Evolutionary conservation across 1,140 invertebrate species (phyloP), one percentile per base, ranked within the genome.

Genomic region (Musca domestica): DNA sequence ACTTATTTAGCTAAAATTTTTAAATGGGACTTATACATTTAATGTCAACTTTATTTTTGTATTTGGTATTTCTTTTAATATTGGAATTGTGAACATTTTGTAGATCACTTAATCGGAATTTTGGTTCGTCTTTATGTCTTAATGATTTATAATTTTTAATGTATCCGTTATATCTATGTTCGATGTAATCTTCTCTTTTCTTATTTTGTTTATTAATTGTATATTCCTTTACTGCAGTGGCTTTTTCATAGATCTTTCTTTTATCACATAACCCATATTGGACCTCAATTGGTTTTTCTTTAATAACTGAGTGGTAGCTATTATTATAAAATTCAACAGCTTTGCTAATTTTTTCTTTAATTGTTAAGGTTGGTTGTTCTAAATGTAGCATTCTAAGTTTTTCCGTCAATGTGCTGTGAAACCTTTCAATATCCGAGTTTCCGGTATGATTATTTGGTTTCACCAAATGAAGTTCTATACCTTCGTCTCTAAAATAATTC

Each of bases 381-480:
- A n/a, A n/a, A n/a, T n/a, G n/a, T n/a, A n/a, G n/a, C n/a, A n/a
- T n/a, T n/a, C n/a, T n/a, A n/a, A n/a, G n/a, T n/a, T n/a, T n/a
- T n/a, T n/a, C n/a, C n/a, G n/a, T n/a, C n/a, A n/a, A n/a, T n/a
- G n/a, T n/a, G n/a, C n/a, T n/a, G n/a, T n/a, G n/a, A n/a, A n/a
- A n/a, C n/a, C n/a, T n/a, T n/a, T n/a, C n/a, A n/a, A n/a, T n/a
- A n/a, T n/a, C n/a, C n/a, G n/a, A n/a, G n/a, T n/a, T n/a, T n/a
- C 34, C 63, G 2, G 46, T 64, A 22, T 64, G 46, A 22, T 14
- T 64, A 19, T 64, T 64, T 10, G 46, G 41, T 22, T 64, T 64
- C 3, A 23, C 22, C 22, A 58, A 12, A 58, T 58, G 54, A 2
- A 25, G 15, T 58, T 58, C 54, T 25, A 58, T 23, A 27, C 14